A percentile compares a stretch with the other conserved stretches of the same genome.
Evolutionary conservation across 2,888 invertebrate genomes (phyloP).

Genomic region (Sympetrum striolatum): DNA sequence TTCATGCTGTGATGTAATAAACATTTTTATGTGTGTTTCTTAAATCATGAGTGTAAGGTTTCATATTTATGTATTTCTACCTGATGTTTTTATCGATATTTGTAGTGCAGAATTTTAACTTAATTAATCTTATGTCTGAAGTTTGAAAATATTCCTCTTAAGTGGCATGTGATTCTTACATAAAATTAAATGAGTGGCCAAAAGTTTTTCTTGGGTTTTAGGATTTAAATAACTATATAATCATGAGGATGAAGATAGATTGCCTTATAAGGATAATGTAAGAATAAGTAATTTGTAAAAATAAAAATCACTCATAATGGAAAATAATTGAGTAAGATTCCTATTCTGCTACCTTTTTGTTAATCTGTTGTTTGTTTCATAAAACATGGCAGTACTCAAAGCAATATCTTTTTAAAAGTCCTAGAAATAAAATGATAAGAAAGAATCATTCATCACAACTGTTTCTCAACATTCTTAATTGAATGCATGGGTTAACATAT

Average conservation of each 20-base stretch:
- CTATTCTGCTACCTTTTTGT: not conserved
- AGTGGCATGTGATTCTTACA: slow-evolving; percentile 42
- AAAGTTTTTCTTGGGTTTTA: slow-evolving; percentile 34
- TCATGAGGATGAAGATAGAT: slow-evolving; percentile 32
- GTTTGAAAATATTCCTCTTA: slow-evolving; percentile 29
- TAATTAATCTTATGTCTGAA: slow-evolving; percentile 40
- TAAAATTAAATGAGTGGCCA: slow-evolving; percentile 32
- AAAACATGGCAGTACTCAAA: slow-evolving; percentile 12
- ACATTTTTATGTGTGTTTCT: slow-evolving; percentile 44
- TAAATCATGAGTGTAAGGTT: slow-evolving; percentile 41
- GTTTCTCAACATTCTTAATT: slow-evolving; percentile 7
- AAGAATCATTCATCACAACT: not conserved
- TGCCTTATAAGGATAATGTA: not conserved
- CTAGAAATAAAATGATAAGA: not conserved
- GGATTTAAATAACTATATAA: not conserved
- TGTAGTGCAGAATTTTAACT: slow-evolving; percentile 32
- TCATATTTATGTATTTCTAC: slow-evolving; percentile 43
- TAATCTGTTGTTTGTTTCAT: not conserved
- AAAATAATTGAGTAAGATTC: not conserved
- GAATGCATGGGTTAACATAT: not conserved
- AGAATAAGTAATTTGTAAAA: not conserved
- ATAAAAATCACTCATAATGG: not conserved
- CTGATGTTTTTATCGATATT: slow-evolving; percentile 42
- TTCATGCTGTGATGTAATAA: slow-evolving; percentile 42
- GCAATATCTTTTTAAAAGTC: not conserved